Conservation (phyloP, 2,113 vertebrate species). For the Solea solea region DNA sequence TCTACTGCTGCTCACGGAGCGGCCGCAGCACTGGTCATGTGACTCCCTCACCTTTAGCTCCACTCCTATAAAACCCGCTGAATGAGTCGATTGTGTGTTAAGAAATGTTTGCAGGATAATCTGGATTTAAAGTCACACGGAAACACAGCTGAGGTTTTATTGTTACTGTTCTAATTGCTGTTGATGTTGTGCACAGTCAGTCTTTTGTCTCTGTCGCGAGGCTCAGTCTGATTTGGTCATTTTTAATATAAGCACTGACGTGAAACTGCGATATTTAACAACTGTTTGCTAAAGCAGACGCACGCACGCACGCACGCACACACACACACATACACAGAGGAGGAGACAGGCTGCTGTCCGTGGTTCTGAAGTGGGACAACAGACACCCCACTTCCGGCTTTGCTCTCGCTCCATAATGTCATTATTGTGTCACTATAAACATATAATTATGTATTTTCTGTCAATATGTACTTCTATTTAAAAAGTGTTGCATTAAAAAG, state of each 20-base stretch:
- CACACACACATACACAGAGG: no score
- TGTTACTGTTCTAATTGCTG: neutral
- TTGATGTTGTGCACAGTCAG: neutral
- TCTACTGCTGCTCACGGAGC: constrained; percentile 4
- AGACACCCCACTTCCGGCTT: neutral
- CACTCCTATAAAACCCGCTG: neutral
- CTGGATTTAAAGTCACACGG: constrained; percentile 4
- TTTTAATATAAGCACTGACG: neutral
- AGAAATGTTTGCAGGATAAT: neutral
- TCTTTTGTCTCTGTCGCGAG: neutral
- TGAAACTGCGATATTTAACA: neutral
- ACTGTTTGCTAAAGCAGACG: neutral
- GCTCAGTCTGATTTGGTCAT: neutral
- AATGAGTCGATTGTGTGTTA: neutral
- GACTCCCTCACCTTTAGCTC: constrained; percentile 57
- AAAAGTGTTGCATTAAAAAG: no score
- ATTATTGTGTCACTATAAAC: neutral
- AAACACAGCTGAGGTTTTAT: neutral
- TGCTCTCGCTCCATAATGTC: accelerated
- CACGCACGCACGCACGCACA: neutral
- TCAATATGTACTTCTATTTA: no score
- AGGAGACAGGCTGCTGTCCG: constrained; percentile 71
- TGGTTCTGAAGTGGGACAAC: constrained; percentile 69
- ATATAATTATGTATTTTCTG: neutral
- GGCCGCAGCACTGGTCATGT: constrained; percentile 71